These are phyloP conservation scores for Dascyllus trimaculatus DNA, from an alignment of 2,113 vertebrate genomes.

Conservation along the genomic window DNA sequence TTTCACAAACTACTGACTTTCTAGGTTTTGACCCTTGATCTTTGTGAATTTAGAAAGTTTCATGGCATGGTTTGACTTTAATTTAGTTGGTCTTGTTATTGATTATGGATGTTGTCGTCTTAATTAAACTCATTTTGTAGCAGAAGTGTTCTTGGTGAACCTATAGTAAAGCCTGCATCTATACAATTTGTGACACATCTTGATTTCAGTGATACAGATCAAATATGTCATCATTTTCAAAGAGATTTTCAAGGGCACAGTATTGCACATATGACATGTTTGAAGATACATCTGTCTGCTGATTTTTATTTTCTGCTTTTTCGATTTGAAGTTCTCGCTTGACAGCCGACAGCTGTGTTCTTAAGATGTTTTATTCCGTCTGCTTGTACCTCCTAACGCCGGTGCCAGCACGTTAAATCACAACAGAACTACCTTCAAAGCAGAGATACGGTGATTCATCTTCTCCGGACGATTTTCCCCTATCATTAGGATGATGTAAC, in stretches of 20 bases:
- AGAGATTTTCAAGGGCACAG: not conserved
- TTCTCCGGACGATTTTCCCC: constrained; percentile 7
- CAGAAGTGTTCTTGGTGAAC: no score
- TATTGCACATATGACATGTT: not conserved
- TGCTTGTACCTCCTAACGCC: constrained; percentile 12
- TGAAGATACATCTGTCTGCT: not conserved
- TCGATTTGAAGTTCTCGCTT: constrained; percentile 3
- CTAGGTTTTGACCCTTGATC: no score
- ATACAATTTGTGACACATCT: no score
- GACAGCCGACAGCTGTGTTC: constrained; percentile 7
- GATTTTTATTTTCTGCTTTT: constrained; percentile 18
- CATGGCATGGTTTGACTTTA: no score
- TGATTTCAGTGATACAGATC: no score
- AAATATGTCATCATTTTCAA: no score
- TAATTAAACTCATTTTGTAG: no score
- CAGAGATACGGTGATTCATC: constrained; percentile 31
- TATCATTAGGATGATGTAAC: constrained; percentile 31
- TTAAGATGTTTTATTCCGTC: constrained; percentile 25
- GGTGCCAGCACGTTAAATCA: not conserved
- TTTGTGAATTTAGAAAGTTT: no score
- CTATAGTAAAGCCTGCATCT: no score
- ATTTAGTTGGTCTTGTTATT: no score
- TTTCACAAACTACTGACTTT: no score
- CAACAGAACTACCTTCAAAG: constrained; percentile 44
- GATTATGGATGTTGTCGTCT: no score